These are phyloP conservation scores for Poecile montanus DNA, from an alignment of 2,797 vertebrate genomes.

Conservation along the genomic window DNA sequence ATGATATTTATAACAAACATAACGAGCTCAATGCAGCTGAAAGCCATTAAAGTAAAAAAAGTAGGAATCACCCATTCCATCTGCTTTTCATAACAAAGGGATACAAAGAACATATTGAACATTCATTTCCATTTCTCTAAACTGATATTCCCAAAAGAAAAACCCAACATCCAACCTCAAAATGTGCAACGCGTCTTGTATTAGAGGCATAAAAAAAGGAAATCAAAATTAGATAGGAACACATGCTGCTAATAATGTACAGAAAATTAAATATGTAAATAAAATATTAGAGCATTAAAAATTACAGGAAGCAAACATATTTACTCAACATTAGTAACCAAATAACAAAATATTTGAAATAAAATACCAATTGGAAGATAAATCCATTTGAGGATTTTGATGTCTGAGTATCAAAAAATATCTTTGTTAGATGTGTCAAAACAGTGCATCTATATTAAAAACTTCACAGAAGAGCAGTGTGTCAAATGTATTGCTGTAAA, in stretches of 20 bases:
- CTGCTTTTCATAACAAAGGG: conserved; percentile 5
- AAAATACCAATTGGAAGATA: not conserved
- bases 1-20: not conserved
- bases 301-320: not conserved
- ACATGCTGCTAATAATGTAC: not conserved
- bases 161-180: not conserved
- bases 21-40: not conserved
- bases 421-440: not conserved
- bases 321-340: not conserved
- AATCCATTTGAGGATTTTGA: not conserved
- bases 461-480: rapidly evolving
- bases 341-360: not conserved
- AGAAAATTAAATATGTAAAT: not conserved
- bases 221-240: not conserved
- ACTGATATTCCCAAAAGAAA: not conserved
- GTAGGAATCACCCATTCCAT: not conserved
- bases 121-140: not conserved
- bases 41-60: not conserved
- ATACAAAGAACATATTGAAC: not conserved
- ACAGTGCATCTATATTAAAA: not conserved
- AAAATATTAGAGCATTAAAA: not conserved
- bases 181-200: not conserved
- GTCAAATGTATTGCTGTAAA: rapidly evolving
- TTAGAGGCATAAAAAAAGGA: not conserved
- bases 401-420: not conserved